Base-by-base conservation (phyloP, 2,113 vertebrate species). In the Tyrannus savana region DNA sequence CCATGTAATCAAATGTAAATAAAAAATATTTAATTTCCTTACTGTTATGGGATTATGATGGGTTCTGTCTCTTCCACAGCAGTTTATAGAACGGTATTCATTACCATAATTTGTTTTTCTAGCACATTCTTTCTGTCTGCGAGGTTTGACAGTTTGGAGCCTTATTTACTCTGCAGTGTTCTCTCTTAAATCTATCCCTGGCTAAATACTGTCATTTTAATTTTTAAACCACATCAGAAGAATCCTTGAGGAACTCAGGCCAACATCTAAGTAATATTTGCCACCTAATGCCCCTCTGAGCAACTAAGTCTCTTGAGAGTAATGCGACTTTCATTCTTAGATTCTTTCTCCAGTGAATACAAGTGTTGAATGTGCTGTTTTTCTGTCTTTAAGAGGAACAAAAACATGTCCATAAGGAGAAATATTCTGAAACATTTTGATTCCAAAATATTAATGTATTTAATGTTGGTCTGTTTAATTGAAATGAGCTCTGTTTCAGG, bases 91-190 rank as follows among this genome's bases (percentile, higher is more conserved):
- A 74, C 1, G 2, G 19, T 88, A 24, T 92, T 76, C 64, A 50
- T 86, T 94, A 80, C 42, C 42, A 33, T 37, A 6, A 73, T 66
- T 88, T 93, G n/a, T 77, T 96, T 96, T 77, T 83, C 59, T 47
- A 83, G 63, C 25, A 88, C 75, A 59, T 88, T 87, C 49, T 84
- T 95, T 84, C 63, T 83, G 5, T 83, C 58, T 88, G 42, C 0
- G 2, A 88, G 24, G 41, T 79, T 66, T 87, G 71, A 87, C n/a
- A 50, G 39, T 92, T 64, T 46, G 63, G 50, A 87, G 12, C 41
- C 25, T 76, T 81, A 74, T 46, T 69, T 93, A 64, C 66, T 95
- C 39, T 41, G 39, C 47, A 50, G 21, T 28, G 15, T 79, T 91
- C 37, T 73, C 37, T 85, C 59, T 88, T 59, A 60, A 88, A 69